Percentiles rank a stretch among this genome's conserved stretches.
These are phyloP conservation scores for Pogonocichla stellata DNA, from an alignment of 2,113 vertebrate species.

Conservation along the genomic window DNA sequence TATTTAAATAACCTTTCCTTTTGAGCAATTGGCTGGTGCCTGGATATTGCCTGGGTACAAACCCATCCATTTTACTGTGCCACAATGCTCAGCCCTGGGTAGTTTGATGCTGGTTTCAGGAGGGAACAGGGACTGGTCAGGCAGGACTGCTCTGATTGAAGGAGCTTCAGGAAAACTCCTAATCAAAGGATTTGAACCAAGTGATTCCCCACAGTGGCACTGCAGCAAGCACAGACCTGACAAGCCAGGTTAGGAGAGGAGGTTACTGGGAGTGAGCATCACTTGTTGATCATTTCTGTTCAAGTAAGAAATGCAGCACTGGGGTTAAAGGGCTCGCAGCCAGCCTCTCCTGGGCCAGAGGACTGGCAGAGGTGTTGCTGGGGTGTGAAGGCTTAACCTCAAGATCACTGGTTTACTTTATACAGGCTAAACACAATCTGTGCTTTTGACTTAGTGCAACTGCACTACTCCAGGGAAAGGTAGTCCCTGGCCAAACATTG, in stretches of 20 bases:
- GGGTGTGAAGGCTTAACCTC: background rate
- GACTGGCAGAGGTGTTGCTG: background rate
- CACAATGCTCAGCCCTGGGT: background rate
- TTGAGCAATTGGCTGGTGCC: background rate
- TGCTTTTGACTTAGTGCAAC: background rate
- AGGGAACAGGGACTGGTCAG: background rate
- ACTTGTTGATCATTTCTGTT: background rate
- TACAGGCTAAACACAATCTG: background rate
- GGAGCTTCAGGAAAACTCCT: background rate
- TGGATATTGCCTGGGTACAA: background rate
- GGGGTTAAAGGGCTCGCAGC: background rate
- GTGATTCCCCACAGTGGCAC: background rate
- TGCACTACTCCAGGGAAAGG: background rate
- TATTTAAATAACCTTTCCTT: background rate
- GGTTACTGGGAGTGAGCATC: background rate
- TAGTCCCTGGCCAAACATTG: background rate
- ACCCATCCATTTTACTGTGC: background rate
- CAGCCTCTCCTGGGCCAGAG: background rate
- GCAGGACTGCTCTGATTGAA: background rate
- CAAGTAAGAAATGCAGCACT: background rate
- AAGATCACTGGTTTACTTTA: background rate
- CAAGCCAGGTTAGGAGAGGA: background rate
- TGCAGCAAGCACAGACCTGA: background rate
- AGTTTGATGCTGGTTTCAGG: background rate
- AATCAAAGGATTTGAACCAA: background rate